A percentile compares a stretch with the other conserved stretches of the same genome.
These are phyloP conservation scores for Zeuzera pyrina DNA, from an alignment of 2,888 invertebrate genomes.

Conservation along the genomic window DNA sequence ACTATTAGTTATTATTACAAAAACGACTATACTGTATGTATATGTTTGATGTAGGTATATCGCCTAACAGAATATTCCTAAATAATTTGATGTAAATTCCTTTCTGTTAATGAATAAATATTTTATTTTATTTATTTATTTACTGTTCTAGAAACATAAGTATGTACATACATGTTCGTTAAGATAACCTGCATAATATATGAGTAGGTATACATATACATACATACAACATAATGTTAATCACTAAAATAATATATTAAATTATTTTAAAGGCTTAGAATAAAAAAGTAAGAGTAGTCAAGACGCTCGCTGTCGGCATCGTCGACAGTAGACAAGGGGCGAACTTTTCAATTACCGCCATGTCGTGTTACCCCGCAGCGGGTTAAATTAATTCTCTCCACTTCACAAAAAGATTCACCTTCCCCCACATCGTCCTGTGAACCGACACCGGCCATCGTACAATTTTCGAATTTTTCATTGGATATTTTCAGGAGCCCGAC, in stretches of 20 bases:
- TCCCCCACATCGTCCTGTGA: conserved; percentile 40
- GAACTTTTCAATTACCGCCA: conserved; percentile 72
- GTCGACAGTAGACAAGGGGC: conserved; percentile 64
- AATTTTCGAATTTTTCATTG: conserved; percentile 48
- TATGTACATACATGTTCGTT: background rate
- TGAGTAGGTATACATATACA: background rate
- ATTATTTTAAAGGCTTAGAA: conserved; percentile 30
- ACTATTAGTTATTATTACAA: too few species aligned
- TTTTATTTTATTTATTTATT: too few species aligned
- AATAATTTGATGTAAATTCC: background rate
- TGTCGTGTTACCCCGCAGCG: conserved; percentile 73
- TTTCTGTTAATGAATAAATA: background rate
- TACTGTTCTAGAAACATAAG: background rate
- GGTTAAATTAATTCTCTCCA: conserved; percentile 74
- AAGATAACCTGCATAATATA: background rate
- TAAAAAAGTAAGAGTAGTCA: conserved; percentile 32
- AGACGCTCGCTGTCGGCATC: conserved; percentile 37
- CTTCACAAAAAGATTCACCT: conserved; percentile 73
- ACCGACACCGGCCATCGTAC: conserved; percentile 48
- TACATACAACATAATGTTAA: background rate
- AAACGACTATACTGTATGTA: too few species aligned
- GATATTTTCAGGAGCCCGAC: conserved; percentile 39
- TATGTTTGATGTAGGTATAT: too few species aligned
- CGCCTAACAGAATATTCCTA: too few species aligned
- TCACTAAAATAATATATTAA: conserved; percentile 15